Base-by-base conservation (phyloP, 2,113 vertebrate species). In the Leptobrachium leishanense region DNA sequence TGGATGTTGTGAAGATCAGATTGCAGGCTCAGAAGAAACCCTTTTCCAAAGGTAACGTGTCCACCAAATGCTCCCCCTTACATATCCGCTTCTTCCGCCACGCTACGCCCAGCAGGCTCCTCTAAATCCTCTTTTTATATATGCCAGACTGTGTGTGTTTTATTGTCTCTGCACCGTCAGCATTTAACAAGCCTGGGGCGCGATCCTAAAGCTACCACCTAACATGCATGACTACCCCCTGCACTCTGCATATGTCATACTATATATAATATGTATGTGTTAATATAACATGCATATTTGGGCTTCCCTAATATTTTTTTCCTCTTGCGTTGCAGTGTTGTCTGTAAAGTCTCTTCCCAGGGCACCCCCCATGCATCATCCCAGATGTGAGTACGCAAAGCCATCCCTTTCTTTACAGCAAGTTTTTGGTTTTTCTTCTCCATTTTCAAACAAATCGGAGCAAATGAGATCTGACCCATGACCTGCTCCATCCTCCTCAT, bases 1-100 rank as follows among this genome's bases (percentile, higher is more conserved):
- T 99, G 89, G 96, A 98, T 0, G 97, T 99, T 83, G 96, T 99
- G 83, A 99, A 98, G 91, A 97, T 98, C 81, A 90, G 97, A 66
- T 89, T 98, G 87, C 97, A 99, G 91, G 91, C 96, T 10, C 97
- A 98, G 86, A 94, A 93, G 70, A 92, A 93, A 0, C 94, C 95
- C 0, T 88, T 92, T 82, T 88, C 91, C 83, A 91, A 93, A 85
- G 96, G 97, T 94, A 84, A 85, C 81, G 44, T 73, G 13, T 73
- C 8, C 40, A 6, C 3, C 5, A 39, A 39, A 1, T 43, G 11
- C 55, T 10, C 50, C 9, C 41, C 11, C 40, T 8, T 13, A n/a
- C 39, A 2, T 13, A 5, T 11, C 11, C 40, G 41, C 66, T 68
- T 68, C 40, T 6, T 42, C 12, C 10, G 5, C 7, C 39, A 68